Percentiles rank a stretch among this genome's conserved stretches.
These are phyloP conservation scores for Stichopus horrens DNA, from an alignment of 53 echinoderm and acorn worm genomes.

Conservation along the genomic window DNA sequence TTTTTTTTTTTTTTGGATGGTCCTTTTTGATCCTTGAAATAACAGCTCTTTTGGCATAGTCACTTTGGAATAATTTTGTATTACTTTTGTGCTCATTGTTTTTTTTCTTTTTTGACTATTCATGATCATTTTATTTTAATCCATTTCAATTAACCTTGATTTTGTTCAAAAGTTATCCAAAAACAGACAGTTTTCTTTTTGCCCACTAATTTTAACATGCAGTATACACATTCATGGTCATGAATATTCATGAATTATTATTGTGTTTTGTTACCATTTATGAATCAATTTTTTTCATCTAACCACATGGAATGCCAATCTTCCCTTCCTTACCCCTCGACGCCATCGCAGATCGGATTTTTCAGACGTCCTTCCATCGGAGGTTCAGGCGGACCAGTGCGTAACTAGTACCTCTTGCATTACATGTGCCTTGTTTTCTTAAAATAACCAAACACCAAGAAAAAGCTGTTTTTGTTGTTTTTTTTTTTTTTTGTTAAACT, in stretches of 20 bases:
- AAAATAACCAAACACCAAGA: background rate
- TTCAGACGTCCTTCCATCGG: conserved; percentile 78
- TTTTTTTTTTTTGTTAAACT: background rate
- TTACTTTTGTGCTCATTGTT: background rate
- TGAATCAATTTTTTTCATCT: background rate
- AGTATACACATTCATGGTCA: background rate
- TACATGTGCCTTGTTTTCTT: background rate
- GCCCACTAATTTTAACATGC: too few species aligned
- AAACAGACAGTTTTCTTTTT: too few species aligned
- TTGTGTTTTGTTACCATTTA: background rate
- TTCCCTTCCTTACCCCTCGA: conserved; percentile 18
- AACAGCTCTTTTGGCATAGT: background rate
- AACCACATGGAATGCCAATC: conserved; percentile 48
- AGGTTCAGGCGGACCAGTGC: conserved; percentile 79
- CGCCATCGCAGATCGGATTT: conserved; percentile 78
- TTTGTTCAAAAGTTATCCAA: too few species aligned
- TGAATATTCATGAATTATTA: conserved; percentile 16
- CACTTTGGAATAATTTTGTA: background rate
- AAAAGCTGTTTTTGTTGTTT: background rate
- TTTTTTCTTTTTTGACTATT: background rate
- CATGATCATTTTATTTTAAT: background rate
- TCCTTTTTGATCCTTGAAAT: conserved; percentile 4
- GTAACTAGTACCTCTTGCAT: conserved; percentile 49
- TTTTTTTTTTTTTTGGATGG: background rate
- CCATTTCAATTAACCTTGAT: too few species aligned